phyloP scores from a whole-genome alignment of 2,113 vertebrate species.

The Epinephelus fuscoguttatus region DNA sequence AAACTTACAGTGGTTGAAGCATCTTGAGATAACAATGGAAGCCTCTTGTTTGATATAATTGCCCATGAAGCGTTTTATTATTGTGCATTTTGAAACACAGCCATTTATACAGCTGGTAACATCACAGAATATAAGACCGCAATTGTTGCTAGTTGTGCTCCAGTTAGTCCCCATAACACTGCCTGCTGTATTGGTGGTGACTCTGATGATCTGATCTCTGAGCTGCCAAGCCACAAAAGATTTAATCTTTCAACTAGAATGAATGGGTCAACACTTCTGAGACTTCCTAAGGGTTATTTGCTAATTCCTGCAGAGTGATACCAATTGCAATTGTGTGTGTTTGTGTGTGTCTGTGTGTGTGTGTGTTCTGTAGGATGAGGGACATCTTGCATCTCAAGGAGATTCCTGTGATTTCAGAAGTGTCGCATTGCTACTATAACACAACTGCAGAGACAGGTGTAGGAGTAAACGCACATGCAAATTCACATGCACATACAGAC shows the following conservation, averaged over 20 bases:
- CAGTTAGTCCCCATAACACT: not conserved
- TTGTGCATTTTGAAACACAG: not conserved
- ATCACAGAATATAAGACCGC: not conserved
- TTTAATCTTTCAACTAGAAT: slow-evolving; percentile 17
- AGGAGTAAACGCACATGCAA: slow-evolving; percentile 37
- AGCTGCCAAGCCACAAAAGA: slow-evolving; percentile 28
- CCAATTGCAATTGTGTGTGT: not conserved
- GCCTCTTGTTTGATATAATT: too few species aligned
- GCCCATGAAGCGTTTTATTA: not conserved
- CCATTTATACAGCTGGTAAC: not conserved
- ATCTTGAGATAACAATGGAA: not conserved
- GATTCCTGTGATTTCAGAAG: slow-evolving; percentile 58
- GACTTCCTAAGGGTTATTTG: slow-evolving; percentile 5
- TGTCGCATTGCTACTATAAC: slow-evolving; percentile 51
- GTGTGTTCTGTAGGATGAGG: slow-evolving; percentile 2
- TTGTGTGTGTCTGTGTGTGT: slow-evolving; percentile 18
- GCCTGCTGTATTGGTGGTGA: not conserved
- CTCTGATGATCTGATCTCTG: slow-evolving; percentile 6
- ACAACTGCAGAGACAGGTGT: slow-evolving; percentile 30
- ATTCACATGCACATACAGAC: slow-evolving; percentile 7
- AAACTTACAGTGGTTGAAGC: not conserved
- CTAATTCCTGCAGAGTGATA: slow-evolving; percentile 22
- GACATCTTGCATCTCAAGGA: slow-evolving; percentile 54
- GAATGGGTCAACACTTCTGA: slow-evolving; percentile 28
- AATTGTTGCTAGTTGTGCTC: not conserved